A percentile compares a stretch with the other conserved stretches of the same genome.
Evolutionary conservation across 92 coral and sea anemone species (phyloP).

Genomic region (Palythoa heliodiscus): DNA sequence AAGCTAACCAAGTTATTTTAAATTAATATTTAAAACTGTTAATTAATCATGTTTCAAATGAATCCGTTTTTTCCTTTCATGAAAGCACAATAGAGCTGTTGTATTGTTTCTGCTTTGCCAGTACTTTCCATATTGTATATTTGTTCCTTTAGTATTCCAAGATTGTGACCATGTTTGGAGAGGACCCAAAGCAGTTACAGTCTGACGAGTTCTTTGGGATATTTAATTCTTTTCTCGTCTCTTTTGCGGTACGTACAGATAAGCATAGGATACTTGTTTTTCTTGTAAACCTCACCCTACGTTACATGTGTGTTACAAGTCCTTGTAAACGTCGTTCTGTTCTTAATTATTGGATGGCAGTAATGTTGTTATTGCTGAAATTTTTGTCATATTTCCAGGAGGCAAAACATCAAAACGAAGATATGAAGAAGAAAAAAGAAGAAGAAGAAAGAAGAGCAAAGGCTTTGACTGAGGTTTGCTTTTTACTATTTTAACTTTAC

Average conservation of each 20-base stretch:
- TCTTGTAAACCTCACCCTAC: no score
- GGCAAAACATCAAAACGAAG: slow-evolving; percentile 94
- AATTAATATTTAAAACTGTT: no score
- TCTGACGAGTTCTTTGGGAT: slow-evolving; percentile 94
- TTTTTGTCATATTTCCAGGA: slow-evolving; percentile 60
- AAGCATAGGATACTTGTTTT: no score
- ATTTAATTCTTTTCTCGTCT: slow-evolving; percentile 86
- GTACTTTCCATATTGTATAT: background rate
- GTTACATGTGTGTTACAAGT: background rate
- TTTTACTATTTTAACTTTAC: background rate
- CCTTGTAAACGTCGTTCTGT: background rate
- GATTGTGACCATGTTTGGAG: slow-evolving; percentile 90
- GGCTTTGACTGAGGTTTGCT: slow-evolving; percentile 82
- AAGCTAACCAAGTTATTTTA: no score
- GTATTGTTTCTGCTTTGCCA: background rate
- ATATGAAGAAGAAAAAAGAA: slow-evolving; percentile 88
- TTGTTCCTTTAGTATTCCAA: slow-evolving; percentile 73
- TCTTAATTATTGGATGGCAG: background rate
- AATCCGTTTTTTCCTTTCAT: no score
- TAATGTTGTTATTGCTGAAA: background rate
- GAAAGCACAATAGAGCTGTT: no score
- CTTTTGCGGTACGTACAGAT: slow-evolving; percentile 82
- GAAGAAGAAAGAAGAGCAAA: slow-evolving; percentile 89
- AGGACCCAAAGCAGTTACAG: slow-evolving; percentile 83
- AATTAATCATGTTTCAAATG: no score